Evolutionary conservation across 1,140 invertebrate species (phyloP), one percentile per base, ranked within the genome.

Genomic region (Heliconius eleuchia): DNA sequence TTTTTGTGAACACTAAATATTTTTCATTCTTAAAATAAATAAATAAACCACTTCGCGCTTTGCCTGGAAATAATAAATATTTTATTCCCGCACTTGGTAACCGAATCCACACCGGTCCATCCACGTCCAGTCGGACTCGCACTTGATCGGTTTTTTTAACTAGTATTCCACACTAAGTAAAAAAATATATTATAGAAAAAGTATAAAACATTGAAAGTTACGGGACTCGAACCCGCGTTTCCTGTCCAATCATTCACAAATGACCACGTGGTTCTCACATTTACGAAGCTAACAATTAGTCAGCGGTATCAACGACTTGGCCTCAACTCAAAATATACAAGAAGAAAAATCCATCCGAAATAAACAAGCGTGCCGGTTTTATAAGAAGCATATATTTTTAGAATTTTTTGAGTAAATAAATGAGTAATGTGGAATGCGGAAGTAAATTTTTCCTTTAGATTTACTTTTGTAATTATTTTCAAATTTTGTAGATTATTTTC

Each of bases 231-330:
- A 42, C 39, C 39, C 34, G 6, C 6, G 34, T 37, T 9, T 42
- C 8, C 39, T 42, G 11, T 2, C 3, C n/a, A n/a, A 60, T 60
- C 23, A 27, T 60, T n/a, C 27, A 11, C 0, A 60, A 27, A 60
- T n/a, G 11, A 4, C 23, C 60, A 66, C 60, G 60, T 66, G 60
- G 60, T 27, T 16, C 27, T 60, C 23, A 60, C 19, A 60, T 7
- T 30, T 30, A 66, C 60, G 27, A 66, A n/a, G 60, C 60, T 27
- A 66, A 66, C 60, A 66, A 66, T 66, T 66, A 66, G 60, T 66
- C 60, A 66, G 60, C 60, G 60, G 60, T 9, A 57, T 66, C 60
- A 66, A 66, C 60, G 60, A 66, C 60, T 66, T 66, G 60, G 60
- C 60, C 60, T 27, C 60, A 66, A 66, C 60, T 66, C 60, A 66